Evolutionary conservation across 1,140 invertebrate genomes (phyloP), one percentile per base, ranked within the genome.

Genomic region (Ooceraea biroi): DNA sequence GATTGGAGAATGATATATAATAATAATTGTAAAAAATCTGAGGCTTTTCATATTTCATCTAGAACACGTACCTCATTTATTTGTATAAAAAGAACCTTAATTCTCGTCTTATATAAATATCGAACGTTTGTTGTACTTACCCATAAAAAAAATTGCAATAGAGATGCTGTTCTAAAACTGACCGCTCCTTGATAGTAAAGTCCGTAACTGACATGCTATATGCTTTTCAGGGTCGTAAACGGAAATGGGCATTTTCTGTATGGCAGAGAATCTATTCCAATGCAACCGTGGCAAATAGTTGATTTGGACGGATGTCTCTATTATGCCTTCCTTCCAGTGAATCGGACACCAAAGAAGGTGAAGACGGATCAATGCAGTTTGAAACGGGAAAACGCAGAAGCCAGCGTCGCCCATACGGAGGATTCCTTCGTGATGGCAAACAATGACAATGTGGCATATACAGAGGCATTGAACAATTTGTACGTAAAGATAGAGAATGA

Each of bases 271-370:
- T 88, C 90, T 30, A 92, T 92, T 25, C 65, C 80, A 4, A 92
- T 92, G 92, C 89, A 92, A 63, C 89, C 91, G 7, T 93, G 92
- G 92, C 90, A 92, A 63, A 55, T 92, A 11, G 91, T 93, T 44
- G 92, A 92, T 68, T 88, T 93, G 10, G 91, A 92, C 7, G 92
- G 92, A 57, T 85, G 78, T 50, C 87, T 90, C 11, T 93, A 92
- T 85, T 92, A 93, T 52, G 92, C 92, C 41, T 93, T 92, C 80
- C 63, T 92, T 36, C 90, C 91, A n/a, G n/a, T 74, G 14, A 85
- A 78, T 65, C 73, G 78, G n/a, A 11, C 36, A 3, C 1, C 19
- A 5, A 87, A 77, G 55, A 25, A 55, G 17, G 10, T 14, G 1
- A 57, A 83, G 25, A n/a, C 22, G 11, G 44, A 25, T 30, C 30